Evolutionary conservation across 2,797 vertebrate species (phyloP).

Genomic region (Phrynocephalus guinanensis): DNA sequence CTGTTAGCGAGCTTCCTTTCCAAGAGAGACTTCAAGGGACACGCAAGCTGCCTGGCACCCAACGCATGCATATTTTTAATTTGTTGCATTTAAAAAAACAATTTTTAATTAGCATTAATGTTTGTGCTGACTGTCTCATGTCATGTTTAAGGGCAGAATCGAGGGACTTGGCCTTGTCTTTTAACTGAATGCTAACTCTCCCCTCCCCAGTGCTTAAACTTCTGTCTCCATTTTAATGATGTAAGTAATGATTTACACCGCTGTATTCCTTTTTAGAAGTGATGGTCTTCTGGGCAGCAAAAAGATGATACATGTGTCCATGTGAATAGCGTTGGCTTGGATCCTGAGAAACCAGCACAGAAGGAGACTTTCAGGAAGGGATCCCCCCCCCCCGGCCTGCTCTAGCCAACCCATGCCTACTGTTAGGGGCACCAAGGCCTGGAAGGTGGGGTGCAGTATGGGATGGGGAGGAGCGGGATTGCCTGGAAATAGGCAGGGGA

Average conservation of each 20-base stretch:
- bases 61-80: not conserved
- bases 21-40: not conserved
- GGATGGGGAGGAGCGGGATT: not conserved
- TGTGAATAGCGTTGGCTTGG: slow-evolving; percentile 17
- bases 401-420: not conserved
- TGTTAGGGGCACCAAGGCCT: not conserved
- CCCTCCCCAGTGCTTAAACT: slow-evolving; percentile 32
- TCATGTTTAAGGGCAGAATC: not conserved
- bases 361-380: not conserved
- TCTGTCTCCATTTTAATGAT: slow-evolving; percentile 41
- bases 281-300: slow-evolving; percentile 25
- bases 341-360: not conserved
- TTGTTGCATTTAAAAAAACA: not conserved
- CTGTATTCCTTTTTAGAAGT: slow-evolving; percentile 28
- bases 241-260: slow-evolving; percentile 1
- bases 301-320: slow-evolving; percentile 34
- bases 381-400: too few species aligned
- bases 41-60: not conserved
- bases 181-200: slow-evolving; percentile 35
- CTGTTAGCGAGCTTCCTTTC: too few species aligned
- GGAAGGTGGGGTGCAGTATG: too few species aligned
- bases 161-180: not conserved
- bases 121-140: not conserved
- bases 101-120: not conserved
- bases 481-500: not conserved